Evolutionary conservation across 2,113 vertebrate genomes (phyloP).

Genomic region (Ondatra zibethicus): DNA sequence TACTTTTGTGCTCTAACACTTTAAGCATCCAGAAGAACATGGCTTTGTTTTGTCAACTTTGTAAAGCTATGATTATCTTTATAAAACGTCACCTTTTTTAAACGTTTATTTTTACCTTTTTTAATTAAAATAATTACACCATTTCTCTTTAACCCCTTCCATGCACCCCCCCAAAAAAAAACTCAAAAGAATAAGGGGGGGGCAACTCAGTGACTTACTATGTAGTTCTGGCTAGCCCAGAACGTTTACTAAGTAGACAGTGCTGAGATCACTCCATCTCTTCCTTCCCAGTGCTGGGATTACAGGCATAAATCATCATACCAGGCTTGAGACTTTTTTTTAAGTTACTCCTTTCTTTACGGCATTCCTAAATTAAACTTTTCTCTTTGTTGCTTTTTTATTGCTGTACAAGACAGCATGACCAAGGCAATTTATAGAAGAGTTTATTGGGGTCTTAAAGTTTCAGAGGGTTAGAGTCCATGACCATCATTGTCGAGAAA

Average conservation of each 20-base stretch:
- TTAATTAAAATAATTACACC: not conserved
- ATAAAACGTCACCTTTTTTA: conserved; percentile 7
- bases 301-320: not conserved
- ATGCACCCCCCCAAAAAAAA: not conserved
- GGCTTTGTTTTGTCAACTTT: conserved; percentile 45
- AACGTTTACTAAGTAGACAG: not conserved
- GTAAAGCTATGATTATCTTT: conserved; percentile 27
- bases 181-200: not conserved
- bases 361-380: not conserved
- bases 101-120: not conserved
- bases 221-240: no score
- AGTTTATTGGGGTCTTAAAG: not conserved
- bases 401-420: not conserved
- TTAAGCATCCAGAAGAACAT: not conserved
- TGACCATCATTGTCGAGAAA: not conserved
- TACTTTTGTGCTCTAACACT: conserved; percentile 25
- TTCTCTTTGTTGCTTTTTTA: not conserved
- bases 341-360: conserved; percentile 11
- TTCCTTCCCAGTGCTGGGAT: not conserved
- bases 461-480: not conserved
- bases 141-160: not conserved
- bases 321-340: not conserved
- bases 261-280: not conserved
- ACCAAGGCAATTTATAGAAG: not conserved
- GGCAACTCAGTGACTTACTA: not conserved